Percentiles rank a stretch among this genome's conserved stretches.
Evolutionary conservation across 2,113 vertebrate genomes (phyloP).

Genomic region (Chitala chitala): DNA sequence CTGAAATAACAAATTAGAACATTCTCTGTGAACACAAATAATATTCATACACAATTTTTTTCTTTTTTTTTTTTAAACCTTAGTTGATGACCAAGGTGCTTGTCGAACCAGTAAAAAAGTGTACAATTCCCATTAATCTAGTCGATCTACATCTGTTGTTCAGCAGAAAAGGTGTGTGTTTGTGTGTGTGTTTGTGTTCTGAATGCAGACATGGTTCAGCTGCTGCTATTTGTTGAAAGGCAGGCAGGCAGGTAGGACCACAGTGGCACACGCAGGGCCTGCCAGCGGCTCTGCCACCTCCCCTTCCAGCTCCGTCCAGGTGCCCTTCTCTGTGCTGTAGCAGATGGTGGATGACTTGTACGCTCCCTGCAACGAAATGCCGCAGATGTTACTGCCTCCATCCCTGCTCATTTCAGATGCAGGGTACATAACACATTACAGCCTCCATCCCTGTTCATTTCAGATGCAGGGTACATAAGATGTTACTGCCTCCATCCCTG

Average conservation of each 20-base stretch:
- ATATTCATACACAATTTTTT: slow-evolving; percentile 52
- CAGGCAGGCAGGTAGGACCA: slow-evolving; percentile 88
- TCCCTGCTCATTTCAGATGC: not conserved
- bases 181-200: slow-evolving; percentile 43
- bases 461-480: no score
- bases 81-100: slow-evolving; percentile 67
- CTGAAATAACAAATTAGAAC: slow-evolving; percentile 13
- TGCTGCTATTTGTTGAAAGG: slow-evolving; percentile 90
- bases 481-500: no score
- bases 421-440: not conserved
- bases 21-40: slow-evolving; percentile 49
- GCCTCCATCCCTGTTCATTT: not conserved
- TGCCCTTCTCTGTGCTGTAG: slow-evolving; percentile 94
- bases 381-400: not conserved
- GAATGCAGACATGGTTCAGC: slow-evolving; percentile 55
- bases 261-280: slow-evolving; percentile 88
- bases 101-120: slow-evolving; percentile 65
- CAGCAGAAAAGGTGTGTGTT: slow-evolving; percentile 42
- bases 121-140: slow-evolving; percentile 62
- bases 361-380: slow-evolving; percentile 76
- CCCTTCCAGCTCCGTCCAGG: slow-evolving; percentile 95
- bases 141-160: slow-evolving; percentile 39
- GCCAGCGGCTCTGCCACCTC: slow-evolving; percentile 95
- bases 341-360: slow-evolving; percentile 99
- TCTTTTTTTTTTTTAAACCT: slow-evolving; percentile 41